Base-by-base conservation (phyloP, 53 echinoderm and acorn worm species). In the Mesocentrotus franciscanus region DNA sequence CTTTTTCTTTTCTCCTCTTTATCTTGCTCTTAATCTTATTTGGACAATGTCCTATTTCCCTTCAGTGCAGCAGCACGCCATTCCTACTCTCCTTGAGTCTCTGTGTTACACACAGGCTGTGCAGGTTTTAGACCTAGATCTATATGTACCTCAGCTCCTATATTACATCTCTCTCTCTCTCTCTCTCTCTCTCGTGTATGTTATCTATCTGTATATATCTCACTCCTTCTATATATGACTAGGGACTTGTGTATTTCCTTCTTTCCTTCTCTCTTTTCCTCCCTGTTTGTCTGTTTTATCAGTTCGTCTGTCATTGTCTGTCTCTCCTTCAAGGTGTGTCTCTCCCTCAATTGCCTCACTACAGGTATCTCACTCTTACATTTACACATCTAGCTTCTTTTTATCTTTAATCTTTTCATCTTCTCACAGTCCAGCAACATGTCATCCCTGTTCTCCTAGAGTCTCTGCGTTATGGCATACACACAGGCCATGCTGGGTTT, bases 401-500 rank as follows among this genome's bases (percentile, higher is more conserved):
- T 49, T 7, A 42, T 58, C 29, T 8, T 20, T 70, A 24, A 9
- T 60, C 29, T 79, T 90, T 29, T 26, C 27, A 29, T 72, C 92
- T 15, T 20, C 34, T 85, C 89, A 62, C 94, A 99, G 99, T 99
- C 75, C 99, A 99, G 64, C 93, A 94, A 3, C 96, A 98, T 95
- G 98, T 99, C 26, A 99, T 99, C 59, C 99, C 99, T 35, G 72
- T 95, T 24, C 95, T 99, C 35, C 94, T 99, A n/a, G 94, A 95
- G 18, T 96, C 97, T 9, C 91, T 96, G 4, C 93, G 84, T 92
- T 92, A 92, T 34, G 99, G 99, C 7, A 90, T 98, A 22, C 96
- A 96, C 30, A 61, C 96, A 26, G 99, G 99, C 27, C 89, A 95
- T 85, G 98, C 95, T 12, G 99, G 99, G 26, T 99, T 90, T 93